Evolutionary conservation across 1,140 invertebrate species (phyloP).

Genomic region (Pachypeltis micranthus): DNA sequence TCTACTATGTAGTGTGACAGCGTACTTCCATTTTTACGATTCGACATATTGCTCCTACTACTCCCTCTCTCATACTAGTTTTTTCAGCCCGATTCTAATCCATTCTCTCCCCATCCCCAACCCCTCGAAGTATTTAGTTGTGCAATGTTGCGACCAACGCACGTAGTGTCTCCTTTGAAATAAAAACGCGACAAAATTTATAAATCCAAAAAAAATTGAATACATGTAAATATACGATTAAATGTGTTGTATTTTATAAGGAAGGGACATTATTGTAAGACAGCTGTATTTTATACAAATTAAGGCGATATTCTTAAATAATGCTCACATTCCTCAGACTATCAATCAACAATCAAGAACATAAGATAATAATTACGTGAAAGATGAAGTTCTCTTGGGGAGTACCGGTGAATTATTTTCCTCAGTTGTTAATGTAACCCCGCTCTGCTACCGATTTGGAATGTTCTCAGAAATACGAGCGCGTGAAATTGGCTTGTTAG

Average conservation of each 20-base stretch:
- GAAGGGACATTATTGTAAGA: too few relatives aligned
- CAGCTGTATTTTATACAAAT: too few relatives aligned
- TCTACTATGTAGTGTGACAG: not conserved
- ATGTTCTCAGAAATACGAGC: too few relatives aligned
- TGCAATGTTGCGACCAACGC: conserved; percentile 20
- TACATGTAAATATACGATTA: not conserved
- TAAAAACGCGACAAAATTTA: not conserved
- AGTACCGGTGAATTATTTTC: not conserved
- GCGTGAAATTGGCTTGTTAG: too few relatives aligned
- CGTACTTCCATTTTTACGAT: not conserved
- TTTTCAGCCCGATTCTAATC: not conserved
- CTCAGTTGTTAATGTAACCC: too few relatives aligned
- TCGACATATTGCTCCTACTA: too few relatives aligned
- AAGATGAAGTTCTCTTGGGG: too few relatives aligned
- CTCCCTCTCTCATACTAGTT: too few relatives aligned
- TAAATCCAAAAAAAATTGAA: not conserved
- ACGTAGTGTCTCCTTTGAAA: conserved; percentile 13
- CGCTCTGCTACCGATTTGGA: too few relatives aligned
- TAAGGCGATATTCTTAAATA: not conserved
- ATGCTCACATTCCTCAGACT: conserved; percentile 6
- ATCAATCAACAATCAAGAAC: conserved; percentile 10
- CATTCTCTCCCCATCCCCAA: not conserved
- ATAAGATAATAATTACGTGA: too few relatives aligned
- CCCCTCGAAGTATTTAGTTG: conserved; percentile 9
- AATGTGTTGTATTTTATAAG: not conserved